Base-by-base conservation (phyloP, 2,797 vertebrate species). In the Centropyge bicolor region DNA sequence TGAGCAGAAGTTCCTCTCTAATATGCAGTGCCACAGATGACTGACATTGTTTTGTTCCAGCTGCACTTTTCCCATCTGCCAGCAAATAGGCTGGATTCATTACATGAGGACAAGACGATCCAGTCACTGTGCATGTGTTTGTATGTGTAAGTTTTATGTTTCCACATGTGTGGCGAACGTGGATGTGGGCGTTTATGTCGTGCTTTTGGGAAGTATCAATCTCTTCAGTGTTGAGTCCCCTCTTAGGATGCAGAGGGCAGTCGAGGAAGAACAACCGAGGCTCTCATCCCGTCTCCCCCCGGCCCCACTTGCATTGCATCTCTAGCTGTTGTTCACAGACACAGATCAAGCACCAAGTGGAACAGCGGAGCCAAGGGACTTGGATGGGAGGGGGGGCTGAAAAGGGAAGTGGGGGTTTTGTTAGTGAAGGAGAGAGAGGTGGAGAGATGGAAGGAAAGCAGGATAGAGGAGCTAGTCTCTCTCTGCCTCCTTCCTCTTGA, bases 161-260 rank as follows among this genome's bases (percentile, higher is more conserved):
- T 76, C 70, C 45, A 75, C 46, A 22, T 71, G 49, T 85, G 80
- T 59, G 54, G 59, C 72, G 56, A 75, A 84, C 78, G 74, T 88
- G 81, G 72, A 76, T 86, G 86, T 81, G 73, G 74, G 59, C 38
- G 35, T 89, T 72, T 49, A 61, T 66, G 79, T 83, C 70, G 54
- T 84, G 84, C 93, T 92, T 88, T 80, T 52, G 81, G 67, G 81
- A 84, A 86, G 73, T 96, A 97, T 97, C 90, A 96, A 97, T 97
- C 91, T 83, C 56, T 22, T 86, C 92, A 85, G 91, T 88, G 85
- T 84, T 90, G 94, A 96, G 90, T 95, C 94, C 93, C 93, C 90
- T 96, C 91, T 97, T 96, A 96, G 92, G 93, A 96, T 96, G 95
- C 95, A 95, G 91, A 95, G 91, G 90, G 93, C 69, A 83, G 85